A percentile compares a stretch with the other conserved stretches of the same genome.
Conservation (phyloP, 2,797 vertebrate species). For the Micropoecilia bifurca region DNA sequence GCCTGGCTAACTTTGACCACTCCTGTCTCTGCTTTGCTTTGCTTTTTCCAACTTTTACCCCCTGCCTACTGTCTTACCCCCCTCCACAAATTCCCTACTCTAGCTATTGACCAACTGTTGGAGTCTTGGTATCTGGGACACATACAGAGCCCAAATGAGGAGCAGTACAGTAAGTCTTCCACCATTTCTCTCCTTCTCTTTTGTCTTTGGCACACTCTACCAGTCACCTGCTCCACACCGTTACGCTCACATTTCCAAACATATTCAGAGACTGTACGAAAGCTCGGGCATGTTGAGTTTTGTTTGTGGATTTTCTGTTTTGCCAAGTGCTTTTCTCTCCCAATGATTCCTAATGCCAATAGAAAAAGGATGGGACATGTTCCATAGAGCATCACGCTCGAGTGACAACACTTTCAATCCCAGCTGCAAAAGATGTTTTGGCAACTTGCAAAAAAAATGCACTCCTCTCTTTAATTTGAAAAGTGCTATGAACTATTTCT, state of each 20-base stretch:
- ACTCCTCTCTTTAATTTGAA: slow-evolving; percentile 24
- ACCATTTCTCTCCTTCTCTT: slow-evolving; percentile 33
- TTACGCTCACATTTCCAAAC: slow-evolving; percentile 58
- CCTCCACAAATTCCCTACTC: slow-evolving; percentile 4
- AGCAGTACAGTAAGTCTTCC: slow-evolving; percentile 65
- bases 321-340: slow-evolving; percentile 54
- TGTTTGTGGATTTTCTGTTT: slow-evolving; percentile 45
- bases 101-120: slow-evolving; percentile 58
- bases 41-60: slow-evolving; percentile 54
- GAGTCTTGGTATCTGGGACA: slow-evolving; percentile 63
- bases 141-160: slow-evolving; percentile 68
- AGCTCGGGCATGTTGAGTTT: slow-evolving; percentile 48
- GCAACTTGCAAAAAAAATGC: slow-evolving; percentile 15
- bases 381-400: slow-evolving; percentile 47
- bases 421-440: slow-evolving; percentile 14
- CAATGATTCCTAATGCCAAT: slow-evolving; percentile 37
- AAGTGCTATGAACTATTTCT: slow-evolving; percentile 28
- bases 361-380: slow-evolving; percentile 68
- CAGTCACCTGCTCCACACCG: slow-evolving; percentile 68
- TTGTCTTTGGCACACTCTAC: slow-evolving; percentile 47
- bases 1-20: slow-evolving; percentile 56
- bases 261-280: slow-evolving; percentile 62
- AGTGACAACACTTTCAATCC: slow-evolving; percentile 34
- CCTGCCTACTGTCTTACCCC: slow-evolving; percentile 40
- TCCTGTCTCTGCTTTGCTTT: slow-evolving; percentile 55